Conservation (phyloP, 2,113 vertebrate species). For the Balaeniceps rex region DNA sequence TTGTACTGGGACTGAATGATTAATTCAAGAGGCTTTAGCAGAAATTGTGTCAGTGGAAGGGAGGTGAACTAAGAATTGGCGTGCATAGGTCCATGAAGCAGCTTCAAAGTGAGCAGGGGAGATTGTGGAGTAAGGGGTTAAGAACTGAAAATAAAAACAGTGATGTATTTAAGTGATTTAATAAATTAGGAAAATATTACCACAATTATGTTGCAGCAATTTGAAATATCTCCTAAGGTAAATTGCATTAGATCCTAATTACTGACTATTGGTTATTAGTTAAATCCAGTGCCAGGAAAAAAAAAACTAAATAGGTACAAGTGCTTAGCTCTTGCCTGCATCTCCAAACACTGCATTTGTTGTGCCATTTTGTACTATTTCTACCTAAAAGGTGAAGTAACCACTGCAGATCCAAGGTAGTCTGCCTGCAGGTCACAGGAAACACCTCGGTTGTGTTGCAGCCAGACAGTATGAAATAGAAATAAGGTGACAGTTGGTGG, state of each 20-base stretch:
- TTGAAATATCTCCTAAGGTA: background rate
- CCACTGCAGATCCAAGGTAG: background rate
- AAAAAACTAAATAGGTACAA: background rate
- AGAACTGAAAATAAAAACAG: background rate
- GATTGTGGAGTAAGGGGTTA: rapidly evolving
- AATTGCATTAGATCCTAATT: background rate
- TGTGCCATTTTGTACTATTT: background rate
- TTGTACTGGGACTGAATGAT: background rate
- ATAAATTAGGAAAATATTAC: background rate
- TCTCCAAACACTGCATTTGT: background rate
- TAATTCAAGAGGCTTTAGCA: background rate
- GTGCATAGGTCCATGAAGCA: rapidly evolving
- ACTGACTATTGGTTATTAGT: background rate
- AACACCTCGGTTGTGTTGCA: background rate
- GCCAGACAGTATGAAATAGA: background rate
- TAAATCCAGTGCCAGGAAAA: background rate
- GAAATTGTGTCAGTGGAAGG: background rate
- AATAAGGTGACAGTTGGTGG: background rate
- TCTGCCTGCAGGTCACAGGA: background rate
- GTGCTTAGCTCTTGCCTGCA: background rate
- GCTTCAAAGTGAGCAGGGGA: background rate
- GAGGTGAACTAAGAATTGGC: background rate
- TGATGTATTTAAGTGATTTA: background rate
- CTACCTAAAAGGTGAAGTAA: background rate
- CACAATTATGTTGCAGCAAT: background rate